These are phyloP conservation scores for Psammodynastes pulverulentus DNA, from an alignment of 2,113 vertebrate species.

Conservation along the genomic window DNA sequence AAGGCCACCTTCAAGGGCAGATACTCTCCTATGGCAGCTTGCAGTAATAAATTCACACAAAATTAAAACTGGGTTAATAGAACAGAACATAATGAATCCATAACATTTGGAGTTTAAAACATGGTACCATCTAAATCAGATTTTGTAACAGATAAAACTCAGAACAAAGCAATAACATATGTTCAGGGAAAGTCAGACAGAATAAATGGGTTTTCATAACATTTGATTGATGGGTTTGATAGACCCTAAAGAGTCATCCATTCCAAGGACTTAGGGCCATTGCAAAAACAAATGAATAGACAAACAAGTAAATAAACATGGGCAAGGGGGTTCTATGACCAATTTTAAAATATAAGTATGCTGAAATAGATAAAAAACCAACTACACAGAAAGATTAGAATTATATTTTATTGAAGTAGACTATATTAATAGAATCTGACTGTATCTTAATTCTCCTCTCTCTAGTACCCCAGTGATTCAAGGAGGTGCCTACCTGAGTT, in stretches of 20 bases:
- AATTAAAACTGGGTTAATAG: not conserved
- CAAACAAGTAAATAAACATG: not conserved
- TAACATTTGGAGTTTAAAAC: not conserved
- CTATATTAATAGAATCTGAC: not conserved
- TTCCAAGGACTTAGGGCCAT: not conserved
- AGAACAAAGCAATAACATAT: not conserved
- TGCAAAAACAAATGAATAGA: not conserved
- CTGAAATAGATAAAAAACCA: not conserved
- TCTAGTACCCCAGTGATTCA: not conserved
- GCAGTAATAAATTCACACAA: not conserved
- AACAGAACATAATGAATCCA: not conserved
- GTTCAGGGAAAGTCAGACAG: not conserved
- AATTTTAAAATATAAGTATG: not conserved
- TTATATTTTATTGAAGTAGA: not conserved
- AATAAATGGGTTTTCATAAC: not conserved
- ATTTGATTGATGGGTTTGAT: not conserved
- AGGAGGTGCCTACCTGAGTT: not conserved
- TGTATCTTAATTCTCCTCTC: not conserved
- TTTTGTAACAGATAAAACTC: not conserved
- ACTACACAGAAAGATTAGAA: not conserved
- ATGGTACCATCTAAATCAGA: not conserved
- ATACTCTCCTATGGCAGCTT: not conserved
- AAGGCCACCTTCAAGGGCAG: not conserved
- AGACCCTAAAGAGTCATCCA: not conserved
- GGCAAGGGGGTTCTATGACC: not conserved